Evolutionary conservation across 2,888 invertebrate genomes (phyloP).

Genomic region (Bursaphelenchus okinawaensis): DNA sequence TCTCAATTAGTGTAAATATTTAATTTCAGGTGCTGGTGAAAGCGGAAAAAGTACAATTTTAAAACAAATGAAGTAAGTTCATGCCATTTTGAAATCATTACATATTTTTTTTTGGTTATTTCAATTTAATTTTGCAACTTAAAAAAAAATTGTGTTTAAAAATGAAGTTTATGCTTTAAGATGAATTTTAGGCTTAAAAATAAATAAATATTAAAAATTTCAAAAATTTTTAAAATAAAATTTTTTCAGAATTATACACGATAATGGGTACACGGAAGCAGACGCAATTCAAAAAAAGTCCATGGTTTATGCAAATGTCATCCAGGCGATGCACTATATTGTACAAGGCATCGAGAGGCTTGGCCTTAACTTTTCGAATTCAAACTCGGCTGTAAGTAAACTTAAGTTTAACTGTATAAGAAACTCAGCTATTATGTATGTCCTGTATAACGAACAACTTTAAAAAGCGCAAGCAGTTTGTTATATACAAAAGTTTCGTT

Average conservation of each 20-base stretch:
- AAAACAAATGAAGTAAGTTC: slow-evolving; percentile 98
- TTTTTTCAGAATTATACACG: slow-evolving; percentile 97
- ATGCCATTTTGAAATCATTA: background rate
- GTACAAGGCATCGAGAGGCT: background rate
- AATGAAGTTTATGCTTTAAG: no score
- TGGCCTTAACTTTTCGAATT: background rate
- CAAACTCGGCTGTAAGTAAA: background rate
- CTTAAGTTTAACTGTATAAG: no score
- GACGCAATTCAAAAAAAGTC: slow-evolving; percentile 99
- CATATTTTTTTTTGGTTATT: background rate
- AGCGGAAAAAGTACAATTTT: slow-evolving; percentile 80
- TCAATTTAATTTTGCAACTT: background rate
- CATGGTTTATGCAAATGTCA: slow-evolving; percentile 99
- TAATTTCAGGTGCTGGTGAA: slow-evolving; percentile 84
- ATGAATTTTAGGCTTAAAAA: no score
- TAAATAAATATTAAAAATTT: no score
- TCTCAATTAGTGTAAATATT: background rate
- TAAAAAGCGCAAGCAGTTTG: no score
- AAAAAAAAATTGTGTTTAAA: background rate
- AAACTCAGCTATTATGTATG: no score
- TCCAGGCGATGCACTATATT: slow-evolving; percentile 76
- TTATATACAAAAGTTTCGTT: no score
- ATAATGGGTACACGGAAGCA: slow-evolving; percentile 97
- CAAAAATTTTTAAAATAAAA: no score
- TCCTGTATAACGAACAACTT: no score